phyloP scores from a whole-genome alignment of 2,113 vertebrate species.

The Poecile atricapillus region DNA sequence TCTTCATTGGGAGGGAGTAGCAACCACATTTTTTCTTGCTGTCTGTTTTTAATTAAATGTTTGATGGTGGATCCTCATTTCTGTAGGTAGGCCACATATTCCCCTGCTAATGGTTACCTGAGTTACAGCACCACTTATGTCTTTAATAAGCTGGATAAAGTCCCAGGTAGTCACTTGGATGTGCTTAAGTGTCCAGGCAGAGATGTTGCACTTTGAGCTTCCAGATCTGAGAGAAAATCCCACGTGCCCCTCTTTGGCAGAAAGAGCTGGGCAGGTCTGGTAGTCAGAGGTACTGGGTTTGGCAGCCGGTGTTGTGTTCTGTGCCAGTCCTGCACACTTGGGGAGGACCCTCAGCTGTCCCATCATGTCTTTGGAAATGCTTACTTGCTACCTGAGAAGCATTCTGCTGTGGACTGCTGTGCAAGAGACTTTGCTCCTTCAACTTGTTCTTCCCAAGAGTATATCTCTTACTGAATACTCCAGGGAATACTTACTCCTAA shows the following conservation, averaged over 20 bases:
- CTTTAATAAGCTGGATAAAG: background rate
- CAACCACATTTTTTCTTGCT: background rate
- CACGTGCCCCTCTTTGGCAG: background rate
- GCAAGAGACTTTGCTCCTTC: background rate
- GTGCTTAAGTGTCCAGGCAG: background rate
- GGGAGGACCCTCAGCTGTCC: background rate
- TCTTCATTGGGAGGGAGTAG: background rate
- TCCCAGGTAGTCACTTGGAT: background rate
- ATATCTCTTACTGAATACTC: background rate
- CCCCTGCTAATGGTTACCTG: background rate
- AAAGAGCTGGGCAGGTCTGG: background rate
- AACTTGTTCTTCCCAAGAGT: background rate
- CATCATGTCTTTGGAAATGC: background rate
- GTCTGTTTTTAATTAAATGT: background rate
- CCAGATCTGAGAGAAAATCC: background rate
- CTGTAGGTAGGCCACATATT: background rate
- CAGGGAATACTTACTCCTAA: background rate
- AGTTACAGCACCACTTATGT: background rate
- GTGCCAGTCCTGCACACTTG: accelerated
- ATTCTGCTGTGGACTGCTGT: background rate
- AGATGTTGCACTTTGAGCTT: background rate
- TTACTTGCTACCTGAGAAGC: background rate
- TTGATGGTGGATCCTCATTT: background rate
- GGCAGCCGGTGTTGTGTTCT: background rate
- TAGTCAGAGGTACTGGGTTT: background rate